Evolutionary conservation across 2,113 vertebrate genomes (phyloP), one percentile per base, ranked within the genome.

Genomic region (Arothron firmamentum): DNA sequence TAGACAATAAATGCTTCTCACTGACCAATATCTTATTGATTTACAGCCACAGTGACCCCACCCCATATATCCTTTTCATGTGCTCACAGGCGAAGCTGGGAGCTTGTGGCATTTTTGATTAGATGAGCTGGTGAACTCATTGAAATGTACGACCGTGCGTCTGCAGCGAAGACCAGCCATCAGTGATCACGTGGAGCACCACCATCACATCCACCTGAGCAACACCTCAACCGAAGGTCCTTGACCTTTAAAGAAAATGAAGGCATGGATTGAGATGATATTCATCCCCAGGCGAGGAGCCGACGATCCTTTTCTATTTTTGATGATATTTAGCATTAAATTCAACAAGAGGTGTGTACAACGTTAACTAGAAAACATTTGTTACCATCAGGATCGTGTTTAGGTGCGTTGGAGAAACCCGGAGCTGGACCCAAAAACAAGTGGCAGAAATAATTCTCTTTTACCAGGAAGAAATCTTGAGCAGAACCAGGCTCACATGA

Each of bases 21-120:
- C 25, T 70, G 48, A 64, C 61, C 65, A 31, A 8, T 23, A 38
- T 72, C 19, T 46, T 47, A 63, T 54, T 72, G 67, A 77, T 79
- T 62, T 12, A 62, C 15, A 42, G n/a, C 16, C 45, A 53, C 18
- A 55, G 38, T 62, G 58, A 56, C 28, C 52, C 31, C 43, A 2
- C 0, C 28, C 28, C 48, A 2, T 52, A 50, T 15, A 49, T 56
- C 67, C 13, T 6, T 42, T 48, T 47, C 9, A 54, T 25, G 34
- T 31, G 25, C 21, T 47, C 31, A 21, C n/a, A 53, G 75, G 23
- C 48, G 50, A 48, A 34, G 63, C 50, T 49, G 28, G 43, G n/a
- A 5, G 41, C 52, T 45, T 57, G 51, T 52, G 49, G 16, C 63
- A 48, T 28, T 77, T 72, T 46, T 57, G 38, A 55, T 61, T 59